phyloP scores from a whole-genome alignment of 1,140 invertebrate genomes.

The Hylyphantes graminicola region DNA sequence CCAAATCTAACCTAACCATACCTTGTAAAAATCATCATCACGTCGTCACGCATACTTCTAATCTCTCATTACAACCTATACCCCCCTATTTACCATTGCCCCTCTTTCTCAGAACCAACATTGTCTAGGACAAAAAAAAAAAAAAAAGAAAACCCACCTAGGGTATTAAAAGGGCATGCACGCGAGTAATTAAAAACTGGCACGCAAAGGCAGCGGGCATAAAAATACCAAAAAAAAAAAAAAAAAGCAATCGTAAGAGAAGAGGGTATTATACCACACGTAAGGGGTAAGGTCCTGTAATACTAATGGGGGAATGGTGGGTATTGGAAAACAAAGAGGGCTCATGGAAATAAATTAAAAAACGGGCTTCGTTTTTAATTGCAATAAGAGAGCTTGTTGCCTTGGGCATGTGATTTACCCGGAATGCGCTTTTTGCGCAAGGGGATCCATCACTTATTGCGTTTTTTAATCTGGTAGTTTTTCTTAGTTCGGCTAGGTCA shows the following conservation, averaged over 20 bases:
- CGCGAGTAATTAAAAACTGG: slow-evolving; percentile 57
- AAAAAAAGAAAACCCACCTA: not conserved
- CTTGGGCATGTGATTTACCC: slow-evolving; percentile 41
- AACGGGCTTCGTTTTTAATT: slow-evolving; percentile 37
- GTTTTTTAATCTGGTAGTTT: too few species aligned
- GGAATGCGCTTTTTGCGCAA: slow-evolving; percentile 6
- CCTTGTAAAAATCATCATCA: too few species aligned
- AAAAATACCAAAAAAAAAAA: not conserved
- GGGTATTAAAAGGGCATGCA: slow-evolving; percentile 18
- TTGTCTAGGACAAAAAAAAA: slow-evolving; percentile 29
- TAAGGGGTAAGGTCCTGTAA: slow-evolving; percentile 38
- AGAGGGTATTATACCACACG: slow-evolving; percentile 26
- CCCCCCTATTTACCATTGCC: not conserved
- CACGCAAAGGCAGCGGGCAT: slow-evolving; percentile 29
- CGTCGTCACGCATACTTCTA: too few species aligned
- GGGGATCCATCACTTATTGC: slow-evolving; percentile 4
- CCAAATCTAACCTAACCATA: too few species aligned
- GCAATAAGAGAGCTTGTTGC: slow-evolving; percentile 41
- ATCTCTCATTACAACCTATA: not conserved
- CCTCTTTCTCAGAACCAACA: slow-evolving; percentile 32
- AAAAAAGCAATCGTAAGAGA: too few species aligned
- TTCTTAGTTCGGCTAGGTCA: too few species aligned
- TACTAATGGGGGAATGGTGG: not conserved
- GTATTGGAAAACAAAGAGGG: slow-evolving; percentile 20
- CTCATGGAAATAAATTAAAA: not conserved